These are phyloP conservation scores for Epinotia ramella DNA, from an alignment of 2,888 invertebrate species.

Conservation along the genomic window DNA sequence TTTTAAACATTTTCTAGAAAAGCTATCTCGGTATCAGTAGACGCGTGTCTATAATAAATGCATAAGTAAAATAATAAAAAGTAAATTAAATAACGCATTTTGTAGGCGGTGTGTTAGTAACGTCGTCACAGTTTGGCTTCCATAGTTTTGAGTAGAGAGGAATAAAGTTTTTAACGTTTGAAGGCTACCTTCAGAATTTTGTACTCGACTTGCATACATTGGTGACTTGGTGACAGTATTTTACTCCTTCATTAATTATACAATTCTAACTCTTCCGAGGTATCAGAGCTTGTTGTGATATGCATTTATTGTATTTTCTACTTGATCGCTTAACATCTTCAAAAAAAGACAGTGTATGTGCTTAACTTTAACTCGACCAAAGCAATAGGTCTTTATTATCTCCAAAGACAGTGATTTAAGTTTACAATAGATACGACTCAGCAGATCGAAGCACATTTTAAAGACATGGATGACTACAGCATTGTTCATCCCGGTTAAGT, in stretches of 20 bases:
- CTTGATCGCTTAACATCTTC: slow-evolving; percentile 47
- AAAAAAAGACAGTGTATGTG: slow-evolving; percentile 59
- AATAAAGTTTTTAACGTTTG: slow-evolving; percentile 42
- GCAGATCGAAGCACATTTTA: slow-evolving; percentile 74
- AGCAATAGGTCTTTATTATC: slow-evolving; percentile 55
- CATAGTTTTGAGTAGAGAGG: slow-evolving; percentile 76
- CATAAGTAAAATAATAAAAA: slow-evolving; percentile 55
- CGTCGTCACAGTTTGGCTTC: slow-evolving; percentile 78
- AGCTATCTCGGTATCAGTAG: slow-evolving; percentile 77
- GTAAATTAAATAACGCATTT: slow-evolving; percentile 54
- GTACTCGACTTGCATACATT: slow-evolving; percentile 67
- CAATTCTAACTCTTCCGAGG: slow-evolving; percentile 42
- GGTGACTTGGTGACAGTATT: slow-evolving; percentile 10
- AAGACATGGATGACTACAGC: slow-evolving; percentile 73
- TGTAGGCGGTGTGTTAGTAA: slow-evolving; percentile 66
- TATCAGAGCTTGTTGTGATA: slow-evolving; percentile 65
- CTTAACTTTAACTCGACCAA: slow-evolving; percentile 55
- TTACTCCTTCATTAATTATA: slow-evolving; percentile 27
- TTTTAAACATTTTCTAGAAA: slow-evolving; percentile 63
- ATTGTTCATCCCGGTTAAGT: slow-evolving; percentile 64
- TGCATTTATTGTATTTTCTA: slow-evolving; percentile 67
- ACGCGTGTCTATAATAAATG: slow-evolving; percentile 56
- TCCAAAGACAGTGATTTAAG: slow-evolving; percentile 51
- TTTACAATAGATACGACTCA: slow-evolving; percentile 54
- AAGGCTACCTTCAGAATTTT: slow-evolving; percentile 64